Conservation (phyloP, 2,113 vertebrate genomes). For the Caretta caretta region DNA sequence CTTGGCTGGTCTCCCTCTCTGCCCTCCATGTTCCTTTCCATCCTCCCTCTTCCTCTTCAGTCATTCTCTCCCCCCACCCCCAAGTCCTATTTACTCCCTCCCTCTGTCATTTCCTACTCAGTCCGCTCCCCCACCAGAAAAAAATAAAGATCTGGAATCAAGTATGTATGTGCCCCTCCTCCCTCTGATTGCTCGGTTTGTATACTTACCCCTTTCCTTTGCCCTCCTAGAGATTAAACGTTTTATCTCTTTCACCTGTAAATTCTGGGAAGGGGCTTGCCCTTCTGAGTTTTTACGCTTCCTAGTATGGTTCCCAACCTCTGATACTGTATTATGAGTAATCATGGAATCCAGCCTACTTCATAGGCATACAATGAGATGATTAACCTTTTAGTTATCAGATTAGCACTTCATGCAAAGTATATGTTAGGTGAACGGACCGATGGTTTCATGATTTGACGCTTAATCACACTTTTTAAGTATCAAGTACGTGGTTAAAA, state of each 20-base stretch:
- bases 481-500: not conserved
- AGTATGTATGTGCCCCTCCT: not conserved
- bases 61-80: too few relatives aligned
- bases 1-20: not conserved
- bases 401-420: not conserved
- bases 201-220: not conserved
- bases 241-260: not conserved
- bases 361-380: not conserved
- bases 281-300: not conserved
- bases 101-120: not conserved
- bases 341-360: accelerated
- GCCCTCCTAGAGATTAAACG: not conserved
- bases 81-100: not conserved
- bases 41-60: not conserved
- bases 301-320: not conserved
- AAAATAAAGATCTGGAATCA: not conserved
- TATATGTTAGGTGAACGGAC: not conserved
- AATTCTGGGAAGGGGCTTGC: not conserved
- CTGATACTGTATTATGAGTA: not conserved
- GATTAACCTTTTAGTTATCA: not conserved
- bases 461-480: not conserved
- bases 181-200: not conserved
- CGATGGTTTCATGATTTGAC: not conserved
- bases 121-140: not conserved
- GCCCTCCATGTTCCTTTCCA: not conserved